Evolutionary conservation across 1,140 invertebrate species (phyloP), one percentile per base, ranked within the genome.

Genomic region (Stratiolaelaps scimitus): DNA sequence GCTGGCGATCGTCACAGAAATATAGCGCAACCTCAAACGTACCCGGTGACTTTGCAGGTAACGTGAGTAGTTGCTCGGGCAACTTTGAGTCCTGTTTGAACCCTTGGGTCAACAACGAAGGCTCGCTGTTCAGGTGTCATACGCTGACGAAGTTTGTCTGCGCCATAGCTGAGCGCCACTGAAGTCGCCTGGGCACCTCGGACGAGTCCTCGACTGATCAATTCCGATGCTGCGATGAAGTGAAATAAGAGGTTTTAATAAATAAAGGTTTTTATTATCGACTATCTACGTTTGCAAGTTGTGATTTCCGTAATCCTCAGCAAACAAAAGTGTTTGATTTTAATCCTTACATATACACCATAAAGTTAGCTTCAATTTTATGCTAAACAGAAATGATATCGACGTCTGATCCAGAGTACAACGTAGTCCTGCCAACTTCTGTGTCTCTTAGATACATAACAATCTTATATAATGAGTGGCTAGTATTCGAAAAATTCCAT

Each of bases 181-280:
- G 82, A 79, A 1, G 81, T 80, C 70, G 83, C 83, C 71, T 82
- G 78, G 6, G 84, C 83, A 13, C 83, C 83, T 70, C 78, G 81
- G 2, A 81, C 76, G 19, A 86, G 71, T 65, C 83, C 83, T 69
- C 80, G 78, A 0, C 83, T 81, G 48, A 86, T 74, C 70, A 78
- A 81, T 70, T 81, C 81, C 29, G 84, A 83, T 69, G 83, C 83
- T 81, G 68, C 46, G 2, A 10, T 26, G 28, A 20, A 5, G 64
- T n/a, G n/a, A 64, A 60, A 15, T 10, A 40, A 10, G 34, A 40
- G 10, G 34, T 40, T 10, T 10, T 10, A 40, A 40, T 30, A 65
- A 48, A 19, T 65, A 72, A 69, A 47, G 29, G 10, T 23, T 13
- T 66, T 64, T n/a, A 13, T 66, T 5, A n/a, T n/a, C n/a, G n/a